Evolutionary conservation across 1,140 invertebrate genomes (phyloP).

Genomic region (Drosophila varians): DNA sequence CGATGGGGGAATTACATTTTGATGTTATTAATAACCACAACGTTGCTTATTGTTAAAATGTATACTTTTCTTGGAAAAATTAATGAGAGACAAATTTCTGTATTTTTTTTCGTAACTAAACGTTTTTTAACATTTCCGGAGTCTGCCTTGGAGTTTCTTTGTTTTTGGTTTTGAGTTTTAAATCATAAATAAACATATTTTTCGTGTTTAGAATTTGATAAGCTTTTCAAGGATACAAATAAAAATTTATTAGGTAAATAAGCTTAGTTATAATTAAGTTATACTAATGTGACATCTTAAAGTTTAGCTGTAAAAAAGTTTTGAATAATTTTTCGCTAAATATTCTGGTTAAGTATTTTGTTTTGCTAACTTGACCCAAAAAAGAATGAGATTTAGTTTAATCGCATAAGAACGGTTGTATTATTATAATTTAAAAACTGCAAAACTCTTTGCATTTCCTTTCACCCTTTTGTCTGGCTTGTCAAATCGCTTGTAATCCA

Average conservation of each 20-base stretch:
- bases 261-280: too few species aligned
- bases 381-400: neutral
- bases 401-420: slow-evolving; percentile 6
- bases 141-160: too few species aligned
- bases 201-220: neutral
- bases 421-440: slow-evolving; percentile 10
- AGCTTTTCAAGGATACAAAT: neutral
- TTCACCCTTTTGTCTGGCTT: slow-evolving; percentile 41
- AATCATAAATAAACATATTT: neutral
- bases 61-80: neutral
- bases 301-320: neutral
- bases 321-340: neutral
- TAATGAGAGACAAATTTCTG: neutral
- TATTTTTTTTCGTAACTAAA: neutral
- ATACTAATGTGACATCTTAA: too few species aligned
- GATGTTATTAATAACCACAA: neutral
- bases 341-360: neutral
- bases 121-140: neutral
- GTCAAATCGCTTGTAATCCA: slow-evolving; percentile 36
- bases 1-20: slow-evolving; percentile 1
- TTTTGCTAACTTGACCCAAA: neutral
- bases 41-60: neutral
- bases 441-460: slow-evolving; percentile 22
- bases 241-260: too few species aligned
- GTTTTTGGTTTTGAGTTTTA: neutral